phyloP scores from a whole-genome alignment of 2,797 vertebrate genomes.

The Novumbra hubbsi region DNA sequence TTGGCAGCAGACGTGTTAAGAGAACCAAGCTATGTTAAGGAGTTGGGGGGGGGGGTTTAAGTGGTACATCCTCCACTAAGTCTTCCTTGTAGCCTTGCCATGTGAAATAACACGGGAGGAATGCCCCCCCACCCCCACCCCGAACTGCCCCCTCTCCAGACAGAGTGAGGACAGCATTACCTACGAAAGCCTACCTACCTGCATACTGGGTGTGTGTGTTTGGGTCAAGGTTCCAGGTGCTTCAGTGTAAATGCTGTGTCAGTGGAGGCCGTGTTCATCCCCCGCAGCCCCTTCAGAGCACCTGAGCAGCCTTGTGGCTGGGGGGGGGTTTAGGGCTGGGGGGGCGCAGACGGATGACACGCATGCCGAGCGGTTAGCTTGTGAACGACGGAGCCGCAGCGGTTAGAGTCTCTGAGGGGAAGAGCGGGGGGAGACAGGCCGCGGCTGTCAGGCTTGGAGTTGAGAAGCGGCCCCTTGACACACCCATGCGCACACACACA shows the following conservation, averaged over 20 bases:
- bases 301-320: slow-evolving; percentile 51
- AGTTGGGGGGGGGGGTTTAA: slow-evolving; percentile 70
- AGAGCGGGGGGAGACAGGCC: slow-evolving; percentile 25
- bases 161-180: neutral
- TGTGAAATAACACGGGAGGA: slow-evolving; percentile 73
- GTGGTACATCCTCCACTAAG: slow-evolving; percentile 72
- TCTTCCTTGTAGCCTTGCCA: slow-evolving; percentile 54
- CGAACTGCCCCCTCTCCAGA: neutral
- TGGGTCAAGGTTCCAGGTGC: neutral
- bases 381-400: slow-evolving; percentile 39
- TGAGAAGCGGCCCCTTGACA: slow-evolving; percentile 45
- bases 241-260: neutral
- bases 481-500: slow-evolving; percentile 26
- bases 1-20: slow-evolving; percentile 32
- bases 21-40: slow-evolving; percentile 57
- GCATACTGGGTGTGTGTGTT: neutral
- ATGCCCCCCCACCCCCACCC: slow-evolving; percentile 53
- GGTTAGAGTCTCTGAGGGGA: slow-evolving; percentile 48
- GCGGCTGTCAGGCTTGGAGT: slow-evolving; percentile 61
- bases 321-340: slow-evolving; percentile 5
- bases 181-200: neutral
- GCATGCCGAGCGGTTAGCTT: slow-evolving; percentile 54
- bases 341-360: slow-evolving; percentile 57
- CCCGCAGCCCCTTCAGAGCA: slow-evolving; percentile 56
- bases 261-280: slow-evolving; percentile 40